These are phyloP conservation scores for Lepilemur septentrionalis DNA, from an alignment of 2,797 vertebrate species.

Conservation along the genomic window DNA sequence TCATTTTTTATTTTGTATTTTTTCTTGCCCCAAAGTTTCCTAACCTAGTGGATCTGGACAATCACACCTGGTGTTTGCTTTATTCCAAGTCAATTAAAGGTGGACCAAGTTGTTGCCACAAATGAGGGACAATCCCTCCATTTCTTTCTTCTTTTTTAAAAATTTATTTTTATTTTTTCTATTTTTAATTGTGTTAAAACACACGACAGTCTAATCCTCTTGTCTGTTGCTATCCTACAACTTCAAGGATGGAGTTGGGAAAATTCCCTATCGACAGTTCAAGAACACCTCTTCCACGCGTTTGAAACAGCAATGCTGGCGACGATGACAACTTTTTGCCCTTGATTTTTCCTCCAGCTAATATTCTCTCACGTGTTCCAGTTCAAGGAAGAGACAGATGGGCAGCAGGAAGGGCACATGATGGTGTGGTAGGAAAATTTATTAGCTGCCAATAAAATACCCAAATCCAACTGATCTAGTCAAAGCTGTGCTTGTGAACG, in stretches of 20 bases:
- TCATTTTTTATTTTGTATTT: background rate
- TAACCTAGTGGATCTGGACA: background rate
- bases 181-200: background rate
- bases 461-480: background rate
- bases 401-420: background rate
- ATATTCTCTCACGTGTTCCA: background rate
- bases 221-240: background rate
- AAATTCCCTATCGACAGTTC: background rate
- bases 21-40: background rate
- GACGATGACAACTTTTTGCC: accelerated
- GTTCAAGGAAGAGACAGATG: background rate
- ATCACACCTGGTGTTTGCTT: background rate
- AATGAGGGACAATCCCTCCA: background rate
- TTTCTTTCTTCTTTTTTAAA: background rate
- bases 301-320: background rate
- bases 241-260: background rate
- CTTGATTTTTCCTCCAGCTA: background rate
- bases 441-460: background rate
- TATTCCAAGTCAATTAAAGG: background rate
- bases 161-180: background rate
- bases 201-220: background rate
- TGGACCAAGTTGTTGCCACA: background rate
- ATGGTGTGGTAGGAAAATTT: background rate
- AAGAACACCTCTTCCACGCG: background rate
- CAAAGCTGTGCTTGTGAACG: background rate